These are phyloP conservation scores for Chaunax sp. DNA, from an alignment of 2,797 vertebrate species.

Conservation along the genomic window DNA sequence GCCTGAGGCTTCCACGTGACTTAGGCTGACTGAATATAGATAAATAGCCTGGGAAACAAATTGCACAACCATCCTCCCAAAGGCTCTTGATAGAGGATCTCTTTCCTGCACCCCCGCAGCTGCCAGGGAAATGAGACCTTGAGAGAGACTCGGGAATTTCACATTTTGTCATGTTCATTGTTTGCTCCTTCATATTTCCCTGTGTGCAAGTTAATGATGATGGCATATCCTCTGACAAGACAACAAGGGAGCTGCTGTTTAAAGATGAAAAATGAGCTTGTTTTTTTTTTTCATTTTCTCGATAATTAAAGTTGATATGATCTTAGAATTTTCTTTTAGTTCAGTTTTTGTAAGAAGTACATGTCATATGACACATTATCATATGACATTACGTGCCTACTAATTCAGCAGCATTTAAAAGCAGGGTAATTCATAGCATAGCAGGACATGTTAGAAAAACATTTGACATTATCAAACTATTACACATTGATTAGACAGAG, in stretches of 20 bases:
- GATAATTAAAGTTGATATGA: slow-evolving; percentile 64
- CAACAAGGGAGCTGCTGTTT: slow-evolving; percentile 59
- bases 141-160: slow-evolving; percentile 63
- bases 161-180: slow-evolving; percentile 77
- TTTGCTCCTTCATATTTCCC: slow-evolving; percentile 69
- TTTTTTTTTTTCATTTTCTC: slow-evolving; percentile 33
- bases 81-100: slow-evolving; percentile 74
- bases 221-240: slow-evolving; percentile 63
- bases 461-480: background rate
- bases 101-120: slow-evolving; percentile 66
- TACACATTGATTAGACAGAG: no score
- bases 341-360: background rate
- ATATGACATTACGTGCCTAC: no score
- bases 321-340: slow-evolving; percentile 23
- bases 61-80: slow-evolving; percentile 57
- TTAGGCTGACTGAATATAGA: slow-evolving; percentile 69
- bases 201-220: slow-evolving; percentile 61
- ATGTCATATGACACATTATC: background rate
- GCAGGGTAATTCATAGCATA: slow-evolving; percentile 4
- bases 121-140: slow-evolving; percentile 78
- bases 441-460: background rate
- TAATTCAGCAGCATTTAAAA: slow-evolving; percentile 20
- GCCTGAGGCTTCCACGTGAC: slow-evolving; percentile 56
- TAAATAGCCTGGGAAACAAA: slow-evolving; percentile 64
- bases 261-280: slow-evolving; percentile 71